phyloP scores from a whole-genome alignment of 2,888 invertebrate species.

The Dolichopus griseipennis region DNA sequence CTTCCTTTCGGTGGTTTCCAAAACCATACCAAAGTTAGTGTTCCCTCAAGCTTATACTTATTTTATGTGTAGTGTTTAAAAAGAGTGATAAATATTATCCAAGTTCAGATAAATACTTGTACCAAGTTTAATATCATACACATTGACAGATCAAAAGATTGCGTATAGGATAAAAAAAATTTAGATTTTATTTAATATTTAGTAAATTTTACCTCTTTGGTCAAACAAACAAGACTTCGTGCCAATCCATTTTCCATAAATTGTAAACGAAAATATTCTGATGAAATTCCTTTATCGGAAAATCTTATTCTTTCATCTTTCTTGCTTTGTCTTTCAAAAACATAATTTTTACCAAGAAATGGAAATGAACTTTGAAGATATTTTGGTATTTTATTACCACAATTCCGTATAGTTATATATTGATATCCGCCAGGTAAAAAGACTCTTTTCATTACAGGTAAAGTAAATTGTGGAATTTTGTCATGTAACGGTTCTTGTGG shows the following conservation, averaged over 20 bases:
- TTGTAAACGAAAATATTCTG: not conserved
- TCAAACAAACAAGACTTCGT: not conserved
- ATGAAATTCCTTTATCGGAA: not conserved
- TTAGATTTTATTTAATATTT: no score
- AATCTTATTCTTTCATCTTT: not conserved
- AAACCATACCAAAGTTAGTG: no score
- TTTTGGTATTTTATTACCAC: not conserved
- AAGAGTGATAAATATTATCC: no score
- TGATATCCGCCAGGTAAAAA: constrained; percentile 4
- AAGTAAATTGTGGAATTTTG: not conserved
- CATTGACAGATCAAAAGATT: no score
- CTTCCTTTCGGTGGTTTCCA: no score
- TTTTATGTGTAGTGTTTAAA: no score
- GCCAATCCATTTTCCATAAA: not conserved
- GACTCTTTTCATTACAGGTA: not conserved
- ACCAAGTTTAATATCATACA: no score
- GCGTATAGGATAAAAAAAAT: no score
- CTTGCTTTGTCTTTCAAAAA: not conserved
- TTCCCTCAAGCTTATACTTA: no score
- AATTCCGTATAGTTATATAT: not conserved
- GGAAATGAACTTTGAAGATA: not conserved
- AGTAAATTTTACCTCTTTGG: not conserved
- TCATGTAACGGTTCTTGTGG: not conserved
- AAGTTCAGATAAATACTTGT: no score
- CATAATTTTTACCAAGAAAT: not conserved